Evolutionary conservation across 2,113 vertebrate genomes (phyloP), one percentile per base, ranked within the genome.

Genomic region (Actenoides lindsayi): DNA sequence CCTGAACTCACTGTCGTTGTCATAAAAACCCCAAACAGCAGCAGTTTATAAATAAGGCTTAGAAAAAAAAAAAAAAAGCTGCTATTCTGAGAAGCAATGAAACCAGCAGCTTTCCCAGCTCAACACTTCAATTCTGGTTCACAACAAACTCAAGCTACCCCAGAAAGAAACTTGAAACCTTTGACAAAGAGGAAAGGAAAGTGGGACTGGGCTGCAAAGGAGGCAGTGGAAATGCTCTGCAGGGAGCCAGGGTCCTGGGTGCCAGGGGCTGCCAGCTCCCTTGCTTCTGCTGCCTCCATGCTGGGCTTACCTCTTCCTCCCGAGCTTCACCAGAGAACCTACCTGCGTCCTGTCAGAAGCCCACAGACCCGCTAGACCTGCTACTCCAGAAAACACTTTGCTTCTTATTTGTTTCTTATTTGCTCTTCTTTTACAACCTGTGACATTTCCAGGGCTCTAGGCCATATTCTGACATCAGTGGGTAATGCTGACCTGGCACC

Each of bases 11-110:
- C 89, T 67, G 33, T 86, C 94, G 95, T 90, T 95, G 88, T 90
- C 78, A 82, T 56, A 70, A 94, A 94, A 96, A 23, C 19, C 51
- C 70, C 87, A 62, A 94, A 83, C 83, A 95, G 89, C 96, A 94
- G 95, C 87, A 80, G 76, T 91, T 94, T 89, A 94, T 95, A 94
- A 96, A 95, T 96, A 92, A 89, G 46, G 67, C 51, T 83, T 59
- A 94, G 65, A 76, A 74, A 86, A 85, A 35, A 82, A 48, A 48
- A 48, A 50, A 50, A 50, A 67, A 85, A 87, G 62, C 80, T 93
- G 69, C 89, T 94, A 65, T 95, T 96, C 94, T 94, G 85, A 96
- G 87, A 39, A 78, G 87, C 79, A 78, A 27, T 10, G 73, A 90
- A 94, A 74, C n/a, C 46, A 5, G 65, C 57, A 86, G 70, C 69